Conservation (phyloP, 2,797 vertebrate genomes). For the Buceros bicornis region DNA sequence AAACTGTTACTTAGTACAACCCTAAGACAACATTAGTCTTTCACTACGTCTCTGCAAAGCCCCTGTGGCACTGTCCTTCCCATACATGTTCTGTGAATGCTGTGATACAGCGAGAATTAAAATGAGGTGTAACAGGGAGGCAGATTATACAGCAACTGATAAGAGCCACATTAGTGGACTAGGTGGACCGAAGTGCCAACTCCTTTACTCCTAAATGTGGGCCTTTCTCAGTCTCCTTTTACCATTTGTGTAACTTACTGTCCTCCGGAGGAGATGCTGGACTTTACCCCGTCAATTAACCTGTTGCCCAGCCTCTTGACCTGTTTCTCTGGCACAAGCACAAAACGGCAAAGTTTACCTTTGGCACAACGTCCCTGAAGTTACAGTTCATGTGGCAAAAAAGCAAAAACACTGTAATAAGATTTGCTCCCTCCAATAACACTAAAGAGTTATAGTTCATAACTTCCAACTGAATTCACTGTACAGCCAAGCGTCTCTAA, state of each 20-base stretch:
- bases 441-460: conserved; percentile 49
- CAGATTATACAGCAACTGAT: neutral
- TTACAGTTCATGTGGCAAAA: neutral
- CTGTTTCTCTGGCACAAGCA: neutral
- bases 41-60: neutral
- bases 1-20: neutral
- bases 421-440: conserved; percentile 15
- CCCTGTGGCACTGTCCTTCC: neutral
- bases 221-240: neutral
- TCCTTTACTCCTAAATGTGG: neutral
- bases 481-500: conserved; percentile 71
- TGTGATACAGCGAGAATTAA: neutral
- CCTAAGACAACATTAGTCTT: neutral
- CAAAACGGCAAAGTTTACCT: neutral
- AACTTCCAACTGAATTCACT: conserved; percentile 69
- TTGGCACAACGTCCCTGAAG: neutral
- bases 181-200: neutral
- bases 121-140: neutral
- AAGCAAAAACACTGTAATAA: neutral
- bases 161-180: neutral
- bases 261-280: neutral
- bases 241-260: neutral
- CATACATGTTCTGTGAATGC: neutral
- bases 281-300: neutral
- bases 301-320: neutral